Percentiles rank a stretch among this genome's conserved stretches.
These are phyloP conservation scores for Pammene fasciana DNA, from an alignment of 2,888 invertebrate genomes.

Conservation along the genomic window DNA sequence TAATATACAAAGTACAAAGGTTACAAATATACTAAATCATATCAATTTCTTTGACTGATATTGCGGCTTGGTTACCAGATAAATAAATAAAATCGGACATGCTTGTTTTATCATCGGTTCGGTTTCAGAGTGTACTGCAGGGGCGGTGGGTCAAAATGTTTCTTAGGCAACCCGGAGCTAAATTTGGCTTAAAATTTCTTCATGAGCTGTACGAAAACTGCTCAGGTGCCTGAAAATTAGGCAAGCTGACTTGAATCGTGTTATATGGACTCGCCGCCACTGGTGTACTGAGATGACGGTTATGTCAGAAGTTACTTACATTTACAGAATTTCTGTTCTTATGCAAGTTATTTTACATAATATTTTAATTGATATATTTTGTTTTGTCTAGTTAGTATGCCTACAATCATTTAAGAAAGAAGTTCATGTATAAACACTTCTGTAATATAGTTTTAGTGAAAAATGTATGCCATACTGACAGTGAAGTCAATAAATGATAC, in stretches of 20 bases:
- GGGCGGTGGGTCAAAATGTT: too few relatives aligned
- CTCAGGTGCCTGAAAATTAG: too few relatives aligned
- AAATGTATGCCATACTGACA: slow-evolving; percentile 64
- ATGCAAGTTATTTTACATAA: slow-evolving; percentile 20
- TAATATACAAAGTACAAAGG: slow-evolving; percentile 57
- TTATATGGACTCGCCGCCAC: too few relatives aligned
- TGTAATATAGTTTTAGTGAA: slow-evolving; percentile 55
- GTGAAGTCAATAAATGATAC: slow-evolving; percentile 51
- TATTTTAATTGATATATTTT: slow-evolving; percentile 19
- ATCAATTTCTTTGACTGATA: slow-evolving; percentile 53
- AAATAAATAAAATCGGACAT: neutral
- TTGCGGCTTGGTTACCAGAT: slow-evolving; percentile 41
- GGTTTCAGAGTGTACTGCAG: neutral
- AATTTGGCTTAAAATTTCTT: too few relatives aligned
- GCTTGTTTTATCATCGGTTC: neutral
- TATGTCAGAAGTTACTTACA: neutral
- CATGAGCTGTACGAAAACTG: too few relatives aligned
- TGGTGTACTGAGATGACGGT: neutral
- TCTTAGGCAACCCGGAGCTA: too few relatives aligned
- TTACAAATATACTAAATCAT: slow-evolving; percentile 56
- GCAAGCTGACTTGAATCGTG: too few relatives aligned
- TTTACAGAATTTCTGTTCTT: slow-evolving; percentile 22
- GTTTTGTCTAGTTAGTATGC: slow-evolving; percentile 32
- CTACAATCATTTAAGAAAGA: slow-evolving; percentile 33
- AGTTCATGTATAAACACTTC: slow-evolving; percentile 47